A percentile compares a stretch with the other conserved stretches of the same genome.
phyloP scores from a whole-genome alignment of 2,888 invertebrate species.

The Lagria hirta region DNA sequence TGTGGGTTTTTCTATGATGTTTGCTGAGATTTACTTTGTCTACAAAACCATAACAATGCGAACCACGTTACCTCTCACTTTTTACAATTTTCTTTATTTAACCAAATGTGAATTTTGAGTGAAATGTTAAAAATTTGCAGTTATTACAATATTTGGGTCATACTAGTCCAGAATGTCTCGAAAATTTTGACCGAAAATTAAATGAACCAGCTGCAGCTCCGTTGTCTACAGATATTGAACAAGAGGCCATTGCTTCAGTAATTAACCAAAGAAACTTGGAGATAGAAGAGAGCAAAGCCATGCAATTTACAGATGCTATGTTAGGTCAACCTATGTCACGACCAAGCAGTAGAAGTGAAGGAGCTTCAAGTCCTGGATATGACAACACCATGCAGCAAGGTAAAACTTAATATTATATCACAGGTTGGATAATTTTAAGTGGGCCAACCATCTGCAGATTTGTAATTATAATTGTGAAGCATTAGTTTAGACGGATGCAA shows the following conservation, averaged over 20 bases:
- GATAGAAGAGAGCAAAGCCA: slow-evolving; percentile 61
- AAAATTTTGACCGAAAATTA: slow-evolving; percentile 66
- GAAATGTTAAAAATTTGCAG: too few relatives aligned
- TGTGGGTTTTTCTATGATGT: too few relatives aligned
- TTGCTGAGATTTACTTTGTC: too few relatives aligned
- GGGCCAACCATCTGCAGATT: too few relatives aligned
- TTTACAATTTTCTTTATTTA: too few relatives aligned
- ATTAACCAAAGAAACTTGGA: slow-evolving; percentile 84
- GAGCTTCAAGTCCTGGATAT: slow-evolving; percentile 27
- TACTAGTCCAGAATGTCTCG: slow-evolving; percentile 86
- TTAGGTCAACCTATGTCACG: slow-evolving; percentile 45
- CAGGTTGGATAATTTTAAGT: slow-evolving; percentile 2
- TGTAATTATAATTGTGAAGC: too few relatives aligned
- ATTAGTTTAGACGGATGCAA: too few relatives aligned
- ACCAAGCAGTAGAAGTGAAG: slow-evolving; percentile 41
- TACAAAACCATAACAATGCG: too few relatives aligned
- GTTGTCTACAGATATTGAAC: slow-evolving; percentile 74
- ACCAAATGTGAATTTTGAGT: too few relatives aligned
- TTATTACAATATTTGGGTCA: slow-evolving; percentile 87
- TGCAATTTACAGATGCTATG: slow-evolving; percentile 46
- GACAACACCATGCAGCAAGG: slow-evolving; percentile 31
- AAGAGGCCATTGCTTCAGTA: slow-evolving; percentile 81
- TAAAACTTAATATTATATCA: slow-evolving; percentile 16
- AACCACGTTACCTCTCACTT: too few relatives aligned
- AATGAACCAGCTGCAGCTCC: slow-evolving; percentile 79